phyloP scores from a whole-genome alignment of 2,888 invertebrate species.

The Notodonta ziczac region DNA sequence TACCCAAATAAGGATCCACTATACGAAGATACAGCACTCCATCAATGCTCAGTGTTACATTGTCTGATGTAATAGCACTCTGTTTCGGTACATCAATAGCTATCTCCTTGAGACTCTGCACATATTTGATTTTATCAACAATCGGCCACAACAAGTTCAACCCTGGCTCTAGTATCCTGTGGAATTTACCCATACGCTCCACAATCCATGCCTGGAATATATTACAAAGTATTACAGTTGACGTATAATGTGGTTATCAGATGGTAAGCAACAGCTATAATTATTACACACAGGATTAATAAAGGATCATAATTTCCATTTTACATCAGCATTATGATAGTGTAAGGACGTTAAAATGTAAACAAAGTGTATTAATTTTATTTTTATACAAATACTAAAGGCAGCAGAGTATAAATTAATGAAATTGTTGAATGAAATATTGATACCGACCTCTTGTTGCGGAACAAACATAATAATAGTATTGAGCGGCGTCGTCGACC shows the following conservation, averaged over 20 bases:
- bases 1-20: slow-evolving; percentile 95
- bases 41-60: slow-evolving; percentile 98
- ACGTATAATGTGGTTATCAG: too few species aligned
- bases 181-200: slow-evolving; percentile 99
- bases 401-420: too few species aligned
- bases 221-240: not conserved
- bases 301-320: too few species aligned
- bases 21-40: slow-evolving; percentile 98
- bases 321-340: too few species aligned
- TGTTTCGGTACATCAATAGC: slow-evolving; percentile 99
- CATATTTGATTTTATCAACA: slow-evolving; percentile 97
- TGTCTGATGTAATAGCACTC: slow-evolving; percentile 98
- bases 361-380: too few species aligned
- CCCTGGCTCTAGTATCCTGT: slow-evolving; percentile 96
- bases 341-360: too few species aligned
- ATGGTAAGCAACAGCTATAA: too few species aligned
- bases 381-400: too few species aligned
- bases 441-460: slow-evolving; percentile 94
- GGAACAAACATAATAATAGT: slow-evolving; percentile 98
- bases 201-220: slow-evolving; percentile 95
- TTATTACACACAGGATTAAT: too few species aligned
- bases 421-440: too few species aligned
- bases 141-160: slow-evolving; percentile 96
- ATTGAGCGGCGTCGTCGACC: slow-evolving; percentile 92
- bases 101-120: slow-evolving; percentile 99